Percentiles rank a stretch among this genome's conserved stretches.
Conservation (phyloP, 2,888 invertebrate genomes). For the Andrena hattorfiana region DNA sequence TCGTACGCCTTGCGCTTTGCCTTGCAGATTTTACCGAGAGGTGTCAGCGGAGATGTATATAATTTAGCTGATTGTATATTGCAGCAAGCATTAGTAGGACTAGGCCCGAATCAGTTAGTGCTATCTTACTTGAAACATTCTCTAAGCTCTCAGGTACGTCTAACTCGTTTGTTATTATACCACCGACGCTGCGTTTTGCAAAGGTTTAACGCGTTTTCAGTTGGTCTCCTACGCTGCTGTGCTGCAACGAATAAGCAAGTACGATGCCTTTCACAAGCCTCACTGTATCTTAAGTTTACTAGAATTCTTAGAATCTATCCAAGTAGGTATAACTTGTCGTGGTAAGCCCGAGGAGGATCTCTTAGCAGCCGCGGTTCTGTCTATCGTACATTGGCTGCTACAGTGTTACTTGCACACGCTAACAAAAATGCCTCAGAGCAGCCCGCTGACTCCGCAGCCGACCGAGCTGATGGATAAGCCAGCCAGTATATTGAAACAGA, state of each 20-base stretch:
- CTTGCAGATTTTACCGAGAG: conserved; percentile 90
- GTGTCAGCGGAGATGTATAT: conserved; percentile 97
- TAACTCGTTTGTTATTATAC: neutral
- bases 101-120: conserved; percentile 95
- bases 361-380: conserved; percentile 93
- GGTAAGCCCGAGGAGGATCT: conserved; percentile 95
- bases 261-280: conserved; percentile 94
- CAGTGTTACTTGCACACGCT: conserved; percentile 88
- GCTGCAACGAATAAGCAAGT: conserved; percentile 94
- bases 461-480: conserved; percentile 90
- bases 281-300: conserved; percentile 95
- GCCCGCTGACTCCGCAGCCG: conserved; percentile 84
- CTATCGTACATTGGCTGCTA: conserved; percentile 92
- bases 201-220: conserved; percentile 77
- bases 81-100: conserved; percentile 97
- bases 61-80: conserved; percentile 96
- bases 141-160: conserved; percentile 91
- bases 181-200: neutral
- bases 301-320: conserved; percentile 92
- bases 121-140: conserved; percentile 97
- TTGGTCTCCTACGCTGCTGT: conserved; percentile 96
- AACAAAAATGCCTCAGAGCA: conserved; percentile 82
- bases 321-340: conserved; percentile 88
- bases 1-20: neutral
- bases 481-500: conserved; percentile 88